Evolutionary conservation across 2,888 invertebrate species (phyloP).

Genomic region (Diplolepis rosae): DNA sequence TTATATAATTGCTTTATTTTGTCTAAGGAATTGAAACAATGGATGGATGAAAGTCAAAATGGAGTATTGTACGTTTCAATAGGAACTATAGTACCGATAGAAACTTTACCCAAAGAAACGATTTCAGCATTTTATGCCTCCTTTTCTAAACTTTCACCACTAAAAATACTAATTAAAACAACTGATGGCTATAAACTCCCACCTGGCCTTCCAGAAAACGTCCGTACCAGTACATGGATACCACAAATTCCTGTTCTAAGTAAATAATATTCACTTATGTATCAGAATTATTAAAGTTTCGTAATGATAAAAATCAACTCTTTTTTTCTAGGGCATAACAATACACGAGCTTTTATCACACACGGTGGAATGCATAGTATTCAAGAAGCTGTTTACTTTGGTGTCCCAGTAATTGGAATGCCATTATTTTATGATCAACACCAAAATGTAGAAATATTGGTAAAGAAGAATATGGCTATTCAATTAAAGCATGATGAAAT

Average conservation of each 20-base stretch:
- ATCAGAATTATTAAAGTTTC: background rate
- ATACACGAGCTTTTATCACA: constrained; percentile 54
- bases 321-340: background rate
- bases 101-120: constrained; percentile 54
- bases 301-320: background rate
- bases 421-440: constrained; percentile 62
- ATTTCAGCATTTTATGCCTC: constrained; percentile 53
- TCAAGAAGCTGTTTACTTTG: constrained; percentile 57
- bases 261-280: constrained; percentile 29
- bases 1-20: background rate
- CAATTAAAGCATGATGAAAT: constrained; percentile 45
- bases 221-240: constrained; percentile 61
- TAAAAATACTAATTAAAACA: constrained; percentile 62
- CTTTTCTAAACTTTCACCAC: constrained; percentile 62
- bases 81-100: constrained; percentile 65
- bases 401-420: constrained; percentile 61
- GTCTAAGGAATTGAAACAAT: constrained; percentile 62
- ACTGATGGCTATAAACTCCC: constrained; percentile 52
- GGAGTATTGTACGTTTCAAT: constrained; percentile 66
- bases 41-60: constrained; percentile 62
- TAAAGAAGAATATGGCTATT: constrained; percentile 48
- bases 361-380: constrained; percentile 62
- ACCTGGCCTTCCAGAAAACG: constrained; percentile 61
- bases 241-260: constrained; percentile 61
- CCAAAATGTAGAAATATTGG: constrained; percentile 50